Conservation (phyloP, 2,797 vertebrate species). For the Podarcis lilfordi region DNA sequence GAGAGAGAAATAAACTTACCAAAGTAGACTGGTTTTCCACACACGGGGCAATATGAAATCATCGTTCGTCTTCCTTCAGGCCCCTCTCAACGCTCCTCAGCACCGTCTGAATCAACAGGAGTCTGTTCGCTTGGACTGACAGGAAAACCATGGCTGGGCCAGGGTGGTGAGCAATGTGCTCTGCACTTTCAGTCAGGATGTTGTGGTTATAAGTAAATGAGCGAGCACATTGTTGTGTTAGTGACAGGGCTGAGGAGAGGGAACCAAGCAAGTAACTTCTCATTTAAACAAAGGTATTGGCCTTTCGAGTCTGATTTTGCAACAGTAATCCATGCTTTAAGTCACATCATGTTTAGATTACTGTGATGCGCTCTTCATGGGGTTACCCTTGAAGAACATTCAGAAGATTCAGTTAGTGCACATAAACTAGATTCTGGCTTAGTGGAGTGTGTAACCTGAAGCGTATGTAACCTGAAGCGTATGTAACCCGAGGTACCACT, state of each 20-base stretch:
- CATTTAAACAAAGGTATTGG: not conserved
- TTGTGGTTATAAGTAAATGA: constrained; percentile 77
- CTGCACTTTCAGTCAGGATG: constrained; percentile 79
- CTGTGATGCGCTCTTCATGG: no score
- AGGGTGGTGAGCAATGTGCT: constrained; percentile 50
- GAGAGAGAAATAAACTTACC: constrained; percentile 75
- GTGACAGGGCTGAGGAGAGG: no score
- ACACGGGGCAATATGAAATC: constrained; percentile 87
- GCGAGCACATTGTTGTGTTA: constrained; percentile 25
- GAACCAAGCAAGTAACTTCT: not conserved
- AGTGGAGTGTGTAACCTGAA: no score
- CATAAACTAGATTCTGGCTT: no score
- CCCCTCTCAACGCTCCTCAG: not conserved
- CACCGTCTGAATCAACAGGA: not conserved
- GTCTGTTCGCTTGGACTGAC: constrained; percentile 49
- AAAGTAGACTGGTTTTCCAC: constrained; percentile 88
- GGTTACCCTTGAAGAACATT: no score
- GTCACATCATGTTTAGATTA: no score
- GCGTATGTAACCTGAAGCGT: no score
- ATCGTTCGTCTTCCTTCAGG: constrained; percentile 63
- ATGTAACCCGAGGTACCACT: no score
- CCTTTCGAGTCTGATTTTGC: no score
- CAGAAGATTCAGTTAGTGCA: no score
- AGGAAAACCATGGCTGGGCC: constrained; percentile 71
- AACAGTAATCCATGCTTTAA: no score